Evolutionary conservation across 2,113 vertebrate species (phyloP), one percentile per base, ranked within the genome.

Genomic region (Spea multiplicata): DNA sequence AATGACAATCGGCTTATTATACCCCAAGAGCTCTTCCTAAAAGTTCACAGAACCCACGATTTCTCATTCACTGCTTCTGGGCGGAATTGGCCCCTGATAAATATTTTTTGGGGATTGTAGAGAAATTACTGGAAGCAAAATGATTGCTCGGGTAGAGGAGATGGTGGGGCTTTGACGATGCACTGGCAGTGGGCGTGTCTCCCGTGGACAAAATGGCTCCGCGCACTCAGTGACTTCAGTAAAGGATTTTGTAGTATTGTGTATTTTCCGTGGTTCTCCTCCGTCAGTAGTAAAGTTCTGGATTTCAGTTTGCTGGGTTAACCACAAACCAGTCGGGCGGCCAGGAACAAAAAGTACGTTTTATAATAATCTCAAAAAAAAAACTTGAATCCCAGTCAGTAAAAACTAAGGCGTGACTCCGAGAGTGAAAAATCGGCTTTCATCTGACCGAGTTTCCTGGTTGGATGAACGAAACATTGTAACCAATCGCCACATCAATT

Each of bases 1-100:
- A 69, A 44, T 50, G 45, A 77, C 75, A 77, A 77, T 77, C 74
- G 5, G 66, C 67, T 52, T 16, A 71, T 77, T 77, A 77, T 71
- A 77, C 75, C 70, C 44, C 49, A 61, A 48, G 30, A 69, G 9
- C 17, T 13, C 53, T 70, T 53, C 53, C 53, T 16, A 8, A n/a
- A 16, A 64, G 59, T 74, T 74, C 74, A 67, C 52, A 76, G 64
- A 65, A 68, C 49, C 74, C 44, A 30, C 6, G 45, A 59, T 45
- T 48, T 17, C 46, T 47, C 72, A 62, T 74, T 74, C 57, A 59
- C 7, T 5, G n/a, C 44, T 14, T 10, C 61, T 16, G n/a, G 5
- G 8, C n/a, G 17, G n/a, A 64, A 64, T 64, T 8, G 16, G n/a
- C 61, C n/a, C 30, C 61, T 6, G 30, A 17, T 30, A 64, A 64